Percentiles rank a stretch among this genome's conserved stretches.
phyloP scores from a whole-genome alignment of 2,888 invertebrate species.

The Epinotia ramella region DNA sequence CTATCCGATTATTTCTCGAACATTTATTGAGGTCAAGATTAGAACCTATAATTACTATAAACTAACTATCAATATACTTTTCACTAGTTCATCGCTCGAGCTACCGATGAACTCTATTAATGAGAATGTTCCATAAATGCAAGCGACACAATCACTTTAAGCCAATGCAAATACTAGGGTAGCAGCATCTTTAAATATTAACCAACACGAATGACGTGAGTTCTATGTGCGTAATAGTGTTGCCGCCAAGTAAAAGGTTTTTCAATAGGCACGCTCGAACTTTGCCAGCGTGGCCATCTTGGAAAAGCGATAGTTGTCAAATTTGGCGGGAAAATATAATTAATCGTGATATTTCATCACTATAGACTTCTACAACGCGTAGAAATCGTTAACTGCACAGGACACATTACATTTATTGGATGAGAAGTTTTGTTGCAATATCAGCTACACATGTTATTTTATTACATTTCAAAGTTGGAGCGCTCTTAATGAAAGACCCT shows the following conservation, averaged over 20 bases:
- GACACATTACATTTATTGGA: no score
- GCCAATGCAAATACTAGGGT: conserved; percentile 1
- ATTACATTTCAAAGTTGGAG: no score
- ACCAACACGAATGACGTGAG: background rate
- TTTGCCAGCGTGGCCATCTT: no score
- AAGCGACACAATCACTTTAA: background rate
- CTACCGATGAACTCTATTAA: conserved; percentile 1
- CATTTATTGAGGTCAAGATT: background rate
- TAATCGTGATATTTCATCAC: no score
- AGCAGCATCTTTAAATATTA: background rate
- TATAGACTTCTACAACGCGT: no score
- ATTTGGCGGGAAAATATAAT: no score
- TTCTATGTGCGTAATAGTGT: background rate
- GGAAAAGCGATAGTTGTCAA: no score
- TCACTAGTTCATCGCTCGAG: background rate
- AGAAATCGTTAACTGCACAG: no score
- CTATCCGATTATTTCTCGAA: background rate
- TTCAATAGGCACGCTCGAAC: background rate
- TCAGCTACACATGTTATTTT: no score
- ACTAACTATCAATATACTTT: background rate
- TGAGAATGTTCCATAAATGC: background rate
- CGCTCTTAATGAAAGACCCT: no score
- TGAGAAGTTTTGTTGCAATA: no score
- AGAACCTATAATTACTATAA: background rate
- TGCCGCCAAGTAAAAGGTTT: background rate